Evolutionary conservation across 2,797 vertebrate species (phyloP).

Genomic region (Fundulus diaphanus): DNA sequence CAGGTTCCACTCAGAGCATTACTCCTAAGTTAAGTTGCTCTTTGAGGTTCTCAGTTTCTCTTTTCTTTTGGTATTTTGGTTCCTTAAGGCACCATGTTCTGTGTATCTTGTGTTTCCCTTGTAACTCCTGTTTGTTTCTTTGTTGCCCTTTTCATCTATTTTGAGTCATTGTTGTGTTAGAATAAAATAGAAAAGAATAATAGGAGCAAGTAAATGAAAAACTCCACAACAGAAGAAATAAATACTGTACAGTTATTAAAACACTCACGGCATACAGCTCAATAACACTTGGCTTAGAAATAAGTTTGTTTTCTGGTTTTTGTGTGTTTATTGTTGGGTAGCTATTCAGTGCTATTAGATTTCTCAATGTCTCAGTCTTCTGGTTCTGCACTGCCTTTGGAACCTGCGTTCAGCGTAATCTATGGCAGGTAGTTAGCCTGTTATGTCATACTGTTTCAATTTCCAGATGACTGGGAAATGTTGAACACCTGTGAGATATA

Average conservation of each 20-base stretch:
- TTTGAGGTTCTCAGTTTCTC: neutral
- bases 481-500: neutral
- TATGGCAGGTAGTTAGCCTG: too few species aligned
- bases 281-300: neutral
- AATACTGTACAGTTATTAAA: too few species aligned
- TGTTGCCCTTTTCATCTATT: neutral
- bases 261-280: too few species aligned
- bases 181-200: too few species aligned
- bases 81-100: neutral
- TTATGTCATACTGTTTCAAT: too few species aligned
- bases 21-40: neutral
- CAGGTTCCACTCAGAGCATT: neutral
- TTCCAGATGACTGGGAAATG: neutral
- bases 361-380: neutral
- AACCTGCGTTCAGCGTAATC: too few species aligned
- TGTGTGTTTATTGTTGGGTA: neutral
- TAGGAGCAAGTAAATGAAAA: too few species aligned
- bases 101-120: neutral
- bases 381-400: neutral
- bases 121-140: neutral
- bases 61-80: neutral
- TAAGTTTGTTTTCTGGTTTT: neutral
- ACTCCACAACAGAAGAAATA: too few species aligned
- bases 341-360: neutral
- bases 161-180: neutral